phyloP scores from a whole-genome alignment of 2,888 invertebrate genomes.

The Branchellion lobata region DNA sequence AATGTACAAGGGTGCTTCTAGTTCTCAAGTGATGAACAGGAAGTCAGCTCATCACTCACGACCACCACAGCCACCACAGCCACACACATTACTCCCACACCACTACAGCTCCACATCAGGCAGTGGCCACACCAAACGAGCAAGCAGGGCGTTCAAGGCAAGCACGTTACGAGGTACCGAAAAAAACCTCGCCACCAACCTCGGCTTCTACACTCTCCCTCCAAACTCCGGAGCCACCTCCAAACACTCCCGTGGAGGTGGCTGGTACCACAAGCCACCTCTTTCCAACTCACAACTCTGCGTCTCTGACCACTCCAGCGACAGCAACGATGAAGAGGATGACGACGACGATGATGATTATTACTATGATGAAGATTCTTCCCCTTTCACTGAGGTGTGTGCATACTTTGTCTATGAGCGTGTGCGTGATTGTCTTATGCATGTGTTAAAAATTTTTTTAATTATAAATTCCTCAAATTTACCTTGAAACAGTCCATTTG shows the following conservation, averaged over 20 bases:
- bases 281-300: not conserved
- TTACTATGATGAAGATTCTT: constrained; percentile 6
- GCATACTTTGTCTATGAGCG: too few relatives aligned
- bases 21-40: not conserved
- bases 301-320: not conserved
- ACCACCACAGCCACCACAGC: not conserved
- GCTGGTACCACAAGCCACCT: not conserved
- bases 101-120: not conserved
- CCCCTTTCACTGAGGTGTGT: not conserved
- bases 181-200: not conserved
- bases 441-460: too few relatives aligned
- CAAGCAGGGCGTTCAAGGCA: too few relatives aligned
- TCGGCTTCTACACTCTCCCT: not conserved
- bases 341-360: not conserved
- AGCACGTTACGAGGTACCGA: not conserved
- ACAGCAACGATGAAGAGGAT: constrained; percentile 10
- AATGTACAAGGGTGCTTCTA: not conserved
- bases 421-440: too few relatives aligned
- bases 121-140: too few relatives aligned
- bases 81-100: not conserved
- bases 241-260: not conserved
- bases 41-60: not conserved
- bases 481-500: too few relatives aligned
- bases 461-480: too few relatives aligned
- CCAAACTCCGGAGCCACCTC: not conserved